Conservation (phyloP, 2,888 invertebrate species). For the Drosophila anomelani region DNA sequence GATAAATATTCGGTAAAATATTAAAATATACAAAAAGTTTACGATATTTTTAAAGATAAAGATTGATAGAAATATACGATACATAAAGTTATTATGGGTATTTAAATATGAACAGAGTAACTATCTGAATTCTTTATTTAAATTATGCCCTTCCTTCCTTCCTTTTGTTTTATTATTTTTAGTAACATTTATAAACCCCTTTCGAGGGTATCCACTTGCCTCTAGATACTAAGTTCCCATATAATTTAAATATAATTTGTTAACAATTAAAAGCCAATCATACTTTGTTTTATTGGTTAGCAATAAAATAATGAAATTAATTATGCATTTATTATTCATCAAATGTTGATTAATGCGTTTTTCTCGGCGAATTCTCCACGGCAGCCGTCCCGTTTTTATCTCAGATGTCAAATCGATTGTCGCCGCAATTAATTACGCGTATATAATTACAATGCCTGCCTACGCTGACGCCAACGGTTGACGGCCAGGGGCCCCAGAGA, state of each 20-base stretch:
- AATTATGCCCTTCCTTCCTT: no score
- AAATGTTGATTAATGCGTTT: constrained; percentile 68
- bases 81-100: no score
- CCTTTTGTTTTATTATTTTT: background rate
- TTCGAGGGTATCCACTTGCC: background rate
- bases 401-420: constrained; percentile 79
- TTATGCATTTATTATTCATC: constrained; percentile 55
- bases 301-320: constrained; percentile 64
- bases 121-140: no score
- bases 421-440: constrained; percentile 77
- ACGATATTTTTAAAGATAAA: no score
- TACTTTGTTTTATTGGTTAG: constrained; percentile 59
- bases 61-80: no score
- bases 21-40: no score
- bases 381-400: constrained; percentile 64
- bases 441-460: constrained; percentile 72
- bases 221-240: background rate
- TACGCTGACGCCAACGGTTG: constrained; percentile 60
- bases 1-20: no score
- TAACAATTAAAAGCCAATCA: constrained; percentile 60
- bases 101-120: no score
- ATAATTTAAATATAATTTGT: constrained; percentile 58
- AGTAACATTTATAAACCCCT: background rate
- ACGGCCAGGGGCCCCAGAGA: constrained; percentile 29
- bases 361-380: constrained; percentile 60